Percentiles rank a stretch among this genome's conserved stretches.
These are phyloP conservation scores for Chaenocephalus aceratus DNA, from an alignment of 2,113 vertebrate species.

Conservation along the genomic window DNA sequence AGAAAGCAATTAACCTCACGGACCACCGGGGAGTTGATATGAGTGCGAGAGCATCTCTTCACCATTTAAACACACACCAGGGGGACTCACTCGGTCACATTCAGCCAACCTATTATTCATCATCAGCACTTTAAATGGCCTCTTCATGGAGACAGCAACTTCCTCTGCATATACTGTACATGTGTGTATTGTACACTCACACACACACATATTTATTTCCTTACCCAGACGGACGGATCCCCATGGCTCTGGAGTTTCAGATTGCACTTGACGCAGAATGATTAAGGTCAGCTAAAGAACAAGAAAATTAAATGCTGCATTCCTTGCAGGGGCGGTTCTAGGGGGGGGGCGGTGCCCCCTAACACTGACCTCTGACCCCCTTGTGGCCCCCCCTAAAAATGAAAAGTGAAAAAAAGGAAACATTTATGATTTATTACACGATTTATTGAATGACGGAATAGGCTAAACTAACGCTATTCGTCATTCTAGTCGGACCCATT, in stretches of 20 bases:
- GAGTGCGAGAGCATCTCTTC: slow-evolving; percentile 59
- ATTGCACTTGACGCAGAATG: slow-evolving; percentile 49
- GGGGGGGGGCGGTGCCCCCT: too few species aligned
- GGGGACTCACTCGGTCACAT: slow-evolving; percentile 47
- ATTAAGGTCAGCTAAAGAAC: slow-evolving; percentile 63
- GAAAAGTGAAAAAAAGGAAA: too few species aligned
- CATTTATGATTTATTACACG: too few species aligned
- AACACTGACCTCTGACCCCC: too few species aligned
- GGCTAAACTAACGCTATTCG: too few species aligned
- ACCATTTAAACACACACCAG: slow-evolving; percentile 66
- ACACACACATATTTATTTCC: slow-evolving; percentile 51
- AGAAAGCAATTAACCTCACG: slow-evolving; percentile 78
- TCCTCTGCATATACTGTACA: slow-evolving; percentile 23
- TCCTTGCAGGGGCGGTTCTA: slow-evolving; percentile 19
- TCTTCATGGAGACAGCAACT: slow-evolving; percentile 53
- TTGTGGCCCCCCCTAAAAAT: too few species aligned
- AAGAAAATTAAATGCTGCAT: slow-evolving; percentile 60
- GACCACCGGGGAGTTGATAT: slow-evolving; percentile 60
- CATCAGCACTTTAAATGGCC: slow-evolving; percentile 62
- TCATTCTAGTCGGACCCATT: too few species aligned
- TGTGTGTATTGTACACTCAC: slow-evolving; percentile 13
- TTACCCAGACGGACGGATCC: slow-evolving; percentile 36
- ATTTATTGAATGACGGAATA: too few species aligned
- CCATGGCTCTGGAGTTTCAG: slow-evolving; percentile 41
- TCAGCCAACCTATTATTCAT: slow-evolving; percentile 54